These are phyloP conservation scores for Seriola quinqueradiata DNA, from an alignment of 2,113 vertebrate species.

Conservation along the genomic window DNA sequence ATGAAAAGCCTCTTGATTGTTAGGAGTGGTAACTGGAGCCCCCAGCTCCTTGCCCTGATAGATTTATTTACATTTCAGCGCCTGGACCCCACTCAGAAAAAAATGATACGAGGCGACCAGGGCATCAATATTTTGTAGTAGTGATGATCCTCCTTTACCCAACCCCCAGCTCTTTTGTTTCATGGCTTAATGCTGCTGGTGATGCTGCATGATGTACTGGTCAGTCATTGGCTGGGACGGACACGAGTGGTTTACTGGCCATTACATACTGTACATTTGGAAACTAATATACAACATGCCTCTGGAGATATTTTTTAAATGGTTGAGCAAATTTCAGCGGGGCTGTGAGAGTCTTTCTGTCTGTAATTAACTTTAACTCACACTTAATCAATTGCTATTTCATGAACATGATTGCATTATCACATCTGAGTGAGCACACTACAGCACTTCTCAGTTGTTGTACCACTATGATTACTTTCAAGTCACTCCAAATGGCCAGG, in stretches of 20 bases:
- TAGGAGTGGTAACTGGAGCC: slow-evolving; percentile 85
- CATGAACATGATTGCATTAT: slow-evolving; percentile 51
- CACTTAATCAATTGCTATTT: slow-evolving; percentile 66
- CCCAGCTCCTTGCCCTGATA: slow-evolving; percentile 76
- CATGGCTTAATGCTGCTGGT: slow-evolving; percentile 64
- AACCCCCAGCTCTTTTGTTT: slow-evolving; percentile 48
- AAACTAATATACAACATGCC: slow-evolving; percentile 16
- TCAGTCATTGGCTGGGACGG: slow-evolving; percentile 26
- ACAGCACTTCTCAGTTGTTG: slow-evolving; percentile 14
- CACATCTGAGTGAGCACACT: slow-evolving; percentile 9
- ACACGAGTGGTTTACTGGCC: neutral
- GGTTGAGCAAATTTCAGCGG: neutral
- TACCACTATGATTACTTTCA: slow-evolving; percentile 42
- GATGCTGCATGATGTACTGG: slow-evolving; percentile 16
- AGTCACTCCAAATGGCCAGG: slow-evolving; percentile 33
- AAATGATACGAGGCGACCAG: slow-evolving; percentile 58
- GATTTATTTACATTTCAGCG: slow-evolving; percentile 88
- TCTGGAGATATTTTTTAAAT: slow-evolving; percentile 16
- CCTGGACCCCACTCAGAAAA: slow-evolving; percentile 73
- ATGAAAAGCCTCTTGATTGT: slow-evolving; percentile 86
- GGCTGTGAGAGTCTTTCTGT: slow-evolving; percentile 15
- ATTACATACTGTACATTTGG: slow-evolving; percentile 9
- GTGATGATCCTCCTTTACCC: slow-evolving; percentile 57
- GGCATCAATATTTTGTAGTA: slow-evolving; percentile 80
- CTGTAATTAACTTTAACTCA: slow-evolving; percentile 62